Base-by-base conservation (phyloP, 1,140 invertebrate species). In the Cyphomyrmex costatus region DNA sequence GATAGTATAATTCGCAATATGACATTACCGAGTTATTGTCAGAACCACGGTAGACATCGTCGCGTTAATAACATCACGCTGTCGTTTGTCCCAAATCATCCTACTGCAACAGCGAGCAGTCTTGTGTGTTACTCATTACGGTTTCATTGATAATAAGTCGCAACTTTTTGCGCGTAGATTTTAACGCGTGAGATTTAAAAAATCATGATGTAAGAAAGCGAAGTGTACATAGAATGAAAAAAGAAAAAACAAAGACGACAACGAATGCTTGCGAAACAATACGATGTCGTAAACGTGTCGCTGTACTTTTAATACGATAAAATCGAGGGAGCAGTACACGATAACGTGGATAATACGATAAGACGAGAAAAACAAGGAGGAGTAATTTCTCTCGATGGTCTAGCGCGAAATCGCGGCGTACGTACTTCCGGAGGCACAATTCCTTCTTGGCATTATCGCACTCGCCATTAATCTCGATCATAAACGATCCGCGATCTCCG, bases 391-490 rank as follows among this genome's bases (percentile, higher is more conserved):
- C 27, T n/a, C 66, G 33, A 82, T 78, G 77, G 66, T 51, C 49
- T 21, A 10, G 8, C 58, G 21, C 86, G 33, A 73, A 84, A 89
- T 79, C 79, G 51, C 27, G 27, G 14, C 71, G 56, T 66, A 66
- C 51, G 66, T 85, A 90, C 77, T 84, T 86, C 79, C 78, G 73
- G 56, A 68, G 73, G n/a, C 51, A 73, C 84, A 85, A 88, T 88
- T 88, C 90, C 87, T 80, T 60, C 73, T 8, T 53, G 82, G 77
- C 63, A 89, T 90, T 91, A 91, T 88, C 89, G 89, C 68, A 16
- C 33, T 70, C 51, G 79, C 89, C 89, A 88, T 91, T 90, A 91
- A 91, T 91, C 84, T 70, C 84, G 87, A 90, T 88, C 89, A 88
- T 91, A 90, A 91, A 91, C 78, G 90, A 49, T 84, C 49, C 73